phyloP scores from a whole-genome alignment of 2,113 vertebrate genomes.

The Coptodon bakossiorum region DNA sequence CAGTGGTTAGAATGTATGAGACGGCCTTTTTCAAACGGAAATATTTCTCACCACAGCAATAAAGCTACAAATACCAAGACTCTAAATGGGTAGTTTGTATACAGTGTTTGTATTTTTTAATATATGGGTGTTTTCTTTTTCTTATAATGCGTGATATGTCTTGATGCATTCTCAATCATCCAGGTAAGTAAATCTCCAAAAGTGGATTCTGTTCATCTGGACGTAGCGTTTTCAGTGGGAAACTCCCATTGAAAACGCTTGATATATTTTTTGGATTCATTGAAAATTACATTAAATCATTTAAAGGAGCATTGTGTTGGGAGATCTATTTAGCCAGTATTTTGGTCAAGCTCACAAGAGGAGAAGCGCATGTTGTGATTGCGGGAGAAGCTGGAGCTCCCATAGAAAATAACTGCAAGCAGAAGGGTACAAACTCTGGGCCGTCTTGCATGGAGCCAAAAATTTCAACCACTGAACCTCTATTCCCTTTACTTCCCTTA shows the following conservation, averaged over 20 bases:
- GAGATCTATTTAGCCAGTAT: not conserved
- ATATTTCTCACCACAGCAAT: not conserved
- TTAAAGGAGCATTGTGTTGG: rapidly evolving
- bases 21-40: not conserved
- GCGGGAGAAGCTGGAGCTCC: not conserved
- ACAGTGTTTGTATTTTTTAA: not conserved
- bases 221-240: not conserved
- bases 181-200: not conserved
- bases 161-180: not conserved
- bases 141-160: rapidly evolving
- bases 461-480: not conserved
- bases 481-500: not conserved
- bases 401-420: not conserved
- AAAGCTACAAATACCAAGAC: not conserved
- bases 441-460: not conserved
- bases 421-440: not conserved
- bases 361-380: not conserved
- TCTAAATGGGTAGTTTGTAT: not conserved
- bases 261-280: not conserved
- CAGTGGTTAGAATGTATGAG: not conserved
- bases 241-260: not conserved
- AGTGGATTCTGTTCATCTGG: not conserved
- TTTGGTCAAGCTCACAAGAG: not conserved
- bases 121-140: not conserved
- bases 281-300: rapidly evolving